Evolutionary conservation across 2,888 invertebrate genomes (phyloP).

Genomic region (Plebejus melissa): DNA sequence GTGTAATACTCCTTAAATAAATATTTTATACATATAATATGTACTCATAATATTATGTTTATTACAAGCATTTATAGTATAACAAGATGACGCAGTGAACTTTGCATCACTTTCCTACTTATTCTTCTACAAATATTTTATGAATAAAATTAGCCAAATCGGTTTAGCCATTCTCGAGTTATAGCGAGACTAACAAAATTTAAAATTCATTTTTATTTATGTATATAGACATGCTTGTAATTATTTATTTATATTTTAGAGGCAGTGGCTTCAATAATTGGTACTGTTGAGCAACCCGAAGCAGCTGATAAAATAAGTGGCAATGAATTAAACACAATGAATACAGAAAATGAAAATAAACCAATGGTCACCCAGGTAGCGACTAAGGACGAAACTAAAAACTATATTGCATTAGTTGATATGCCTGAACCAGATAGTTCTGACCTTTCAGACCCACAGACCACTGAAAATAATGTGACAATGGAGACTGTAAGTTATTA

Average conservation of each 20-base stretch:
- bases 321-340: conserved; percentile 23
- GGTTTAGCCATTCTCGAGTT: too few relatives aligned
- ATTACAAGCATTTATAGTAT: too few relatives aligned
- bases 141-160: too few relatives aligned
- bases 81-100: too few relatives aligned
- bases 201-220: too few relatives aligned
- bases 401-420: conserved; percentile 30
- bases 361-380: conserved; percentile 31
- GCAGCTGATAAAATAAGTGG: neutral
- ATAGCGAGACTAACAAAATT: too few relatives aligned
- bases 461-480: neutral
- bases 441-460: conserved; percentile 33
- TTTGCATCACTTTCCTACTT: too few relatives aligned
- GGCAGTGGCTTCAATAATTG: conserved; percentile 69
- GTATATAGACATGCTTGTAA: conserved; percentile 9
- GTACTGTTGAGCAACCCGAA: conserved; percentile 45
- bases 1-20: conserved; percentile 29
- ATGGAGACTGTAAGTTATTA: conserved; percentile 35
- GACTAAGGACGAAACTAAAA: conserved; percentile 20
- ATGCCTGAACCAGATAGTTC: conserved; percentile 17
- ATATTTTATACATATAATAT: too few relatives aligned
- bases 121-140: too few relatives aligned
- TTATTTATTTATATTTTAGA: conserved; percentile 42
- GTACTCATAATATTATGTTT: too few relatives aligned
- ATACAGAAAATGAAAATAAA: conserved; percentile 19